Base-by-base conservation (phyloP, 2,113 vertebrate genomes). In the Phasianus colchicus region DNA sequence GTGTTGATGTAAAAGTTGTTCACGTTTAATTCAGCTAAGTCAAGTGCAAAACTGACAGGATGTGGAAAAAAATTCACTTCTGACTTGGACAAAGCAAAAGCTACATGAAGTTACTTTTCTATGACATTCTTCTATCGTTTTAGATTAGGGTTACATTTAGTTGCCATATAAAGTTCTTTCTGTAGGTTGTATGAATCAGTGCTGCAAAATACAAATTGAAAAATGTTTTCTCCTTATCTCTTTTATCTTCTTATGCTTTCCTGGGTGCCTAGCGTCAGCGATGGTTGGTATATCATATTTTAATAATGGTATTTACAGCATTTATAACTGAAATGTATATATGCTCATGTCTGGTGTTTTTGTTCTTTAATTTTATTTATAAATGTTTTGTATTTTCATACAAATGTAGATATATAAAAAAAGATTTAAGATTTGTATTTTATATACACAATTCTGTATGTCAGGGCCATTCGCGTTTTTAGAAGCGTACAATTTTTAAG, bases 281-380 rank as follows among this genome's bases (percentile, higher is more conserved):
- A 99, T 99, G 99, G 99, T 99, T 99, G 92, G 99, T 99, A 99
- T 98, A 95, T 94, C 95, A 38, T 94, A 92, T 97, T 98, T 97
- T 96, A 67, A 86, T 95, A 71, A 90, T 83, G 87, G 71, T 82
- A 83, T 97, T 97, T 95, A 91, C 89, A 94, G 78, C 30, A 83
- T 74, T 66, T 83, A 24, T 57, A 54, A n/a, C 83, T 94, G 81
- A 87, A 91, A 54, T 93, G 76, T 91, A 54, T 48, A 22, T 34
- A 27, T 45, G 74, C 72, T 24, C 48, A 10, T 92, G 72, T 92
- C 58, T 47, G 19, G 17, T 52, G 19, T 60, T 79, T 63, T 60
- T 55, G 32, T 66, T 21, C 36, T 2, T 15, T 54, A 16, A 54
- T 29, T 52, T 52, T 9, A 27, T 52, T 52, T 52, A 52, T 52